Conservation (phyloP, 2,113 vertebrate genomes). For the Zosterops borbonicus region DNA sequence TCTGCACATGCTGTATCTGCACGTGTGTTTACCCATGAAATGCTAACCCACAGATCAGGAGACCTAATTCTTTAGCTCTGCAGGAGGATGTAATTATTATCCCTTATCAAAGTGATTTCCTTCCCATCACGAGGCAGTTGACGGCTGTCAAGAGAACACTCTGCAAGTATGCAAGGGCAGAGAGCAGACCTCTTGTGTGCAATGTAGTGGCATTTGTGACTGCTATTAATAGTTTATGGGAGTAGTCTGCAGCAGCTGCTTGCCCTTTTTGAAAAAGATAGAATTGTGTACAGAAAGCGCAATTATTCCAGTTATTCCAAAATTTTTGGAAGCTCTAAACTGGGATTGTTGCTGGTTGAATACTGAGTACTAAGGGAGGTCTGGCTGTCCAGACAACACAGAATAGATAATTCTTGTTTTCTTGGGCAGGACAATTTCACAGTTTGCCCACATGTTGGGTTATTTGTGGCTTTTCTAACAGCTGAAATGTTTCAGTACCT, state of each 20-base stretch:
- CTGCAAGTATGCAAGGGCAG: not conserved
- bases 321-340: not conserved
- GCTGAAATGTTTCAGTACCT: not conserved
- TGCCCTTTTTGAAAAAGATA: not conserved
- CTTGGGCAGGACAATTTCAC: not conserved
- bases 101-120: not conserved
- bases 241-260: not conserved
- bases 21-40: not conserved
- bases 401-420: not conserved
- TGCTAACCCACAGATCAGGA: not conserved
- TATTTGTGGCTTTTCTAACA: not conserved
- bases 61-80: not conserved
- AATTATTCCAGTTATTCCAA: not conserved
- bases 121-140: rapidly evolving
- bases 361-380: not conserved
- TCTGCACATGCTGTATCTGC: not conserved
- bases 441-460: not conserved
- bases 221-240: not conserved
- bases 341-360: rapidly evolving
- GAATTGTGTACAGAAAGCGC: not conserved
- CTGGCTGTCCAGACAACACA: not conserved
- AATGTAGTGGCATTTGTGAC: rapidly evolving
- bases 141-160: not conserved
- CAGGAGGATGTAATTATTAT: not conserved
- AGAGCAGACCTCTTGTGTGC: not conserved